These are phyloP conservation scores for Chydorus sphaericus DNA, from an alignment of 2,888 invertebrate genomes.

Conservation along the genomic window DNA sequence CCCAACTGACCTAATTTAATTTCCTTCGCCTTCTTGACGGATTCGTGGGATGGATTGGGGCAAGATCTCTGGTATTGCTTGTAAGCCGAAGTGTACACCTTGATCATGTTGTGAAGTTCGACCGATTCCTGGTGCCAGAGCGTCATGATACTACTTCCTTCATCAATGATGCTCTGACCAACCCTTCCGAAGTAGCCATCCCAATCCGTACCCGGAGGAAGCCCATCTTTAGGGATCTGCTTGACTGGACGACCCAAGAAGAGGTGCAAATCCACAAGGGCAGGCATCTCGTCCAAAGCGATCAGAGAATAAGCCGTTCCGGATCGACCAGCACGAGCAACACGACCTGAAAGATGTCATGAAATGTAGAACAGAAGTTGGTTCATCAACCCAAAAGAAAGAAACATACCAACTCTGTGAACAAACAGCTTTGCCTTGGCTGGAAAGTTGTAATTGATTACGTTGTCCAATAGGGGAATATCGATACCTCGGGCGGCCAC, in stretches of 20 bases:
- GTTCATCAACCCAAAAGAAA: background rate
- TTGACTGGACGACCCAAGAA: constrained; percentile 70
- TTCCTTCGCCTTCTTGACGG: constrained; percentile 69
- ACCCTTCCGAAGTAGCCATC: constrained; percentile 60
- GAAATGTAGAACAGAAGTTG: background rate
- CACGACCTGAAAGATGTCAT: constrained; percentile 41
- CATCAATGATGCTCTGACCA: constrained; percentile 67
- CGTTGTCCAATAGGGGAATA: constrained; percentile 86
- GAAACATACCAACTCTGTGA: constrained; percentile 75
- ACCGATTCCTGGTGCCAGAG: constrained; percentile 40
- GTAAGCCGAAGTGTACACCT: constrained; percentile 76
- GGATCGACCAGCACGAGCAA: constrained; percentile 83
- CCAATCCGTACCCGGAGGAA: constrained; percentile 27
- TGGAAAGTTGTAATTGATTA: constrained; percentile 94
- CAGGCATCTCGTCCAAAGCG: constrained; percentile 77
- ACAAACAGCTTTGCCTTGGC: constrained; percentile 93
- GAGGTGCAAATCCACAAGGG: constrained; percentile 82
- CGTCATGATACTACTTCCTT: constrained; percentile 59
- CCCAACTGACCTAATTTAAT: constrained; percentile 40
- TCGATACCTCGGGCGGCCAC: constrained; percentile 96
- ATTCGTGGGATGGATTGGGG: constrained; percentile 76
- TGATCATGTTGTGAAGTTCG: constrained; percentile 36
- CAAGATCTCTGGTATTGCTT: constrained; percentile 77
- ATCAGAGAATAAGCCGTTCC: constrained; percentile 87
- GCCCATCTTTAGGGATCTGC: constrained; percentile 18